Conservation (phyloP, 2,797 vertebrate species). For the Denticeps clupeoides region DNA sequence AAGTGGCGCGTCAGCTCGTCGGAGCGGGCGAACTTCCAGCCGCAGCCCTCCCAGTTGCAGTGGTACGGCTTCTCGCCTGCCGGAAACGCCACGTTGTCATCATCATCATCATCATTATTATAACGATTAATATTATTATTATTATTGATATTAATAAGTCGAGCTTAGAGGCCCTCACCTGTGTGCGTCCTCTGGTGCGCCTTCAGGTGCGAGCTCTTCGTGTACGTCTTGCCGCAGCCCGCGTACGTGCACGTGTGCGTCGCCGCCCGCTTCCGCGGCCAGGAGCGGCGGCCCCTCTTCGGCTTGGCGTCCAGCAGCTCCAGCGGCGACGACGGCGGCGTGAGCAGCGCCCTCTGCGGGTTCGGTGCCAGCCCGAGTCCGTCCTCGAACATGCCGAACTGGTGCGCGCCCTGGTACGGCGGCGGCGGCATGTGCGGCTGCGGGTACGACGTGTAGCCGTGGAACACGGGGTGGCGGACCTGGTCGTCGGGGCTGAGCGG, state of each 20-base stretch:
- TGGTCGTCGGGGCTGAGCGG: constrained; percentile 78
- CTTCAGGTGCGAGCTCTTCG: constrained; percentile 96
- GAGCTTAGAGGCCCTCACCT: too few species aligned
- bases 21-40: constrained; percentile 97
- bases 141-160: too few species aligned
- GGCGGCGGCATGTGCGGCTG: constrained; percentile 57
- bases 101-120: too few species aligned
- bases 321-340: constrained; percentile 87
- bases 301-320: constrained; percentile 88
- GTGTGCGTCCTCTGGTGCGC: constrained; percentile 95
- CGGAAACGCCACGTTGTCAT: too few species aligned
- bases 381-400: constrained; percentile 68
- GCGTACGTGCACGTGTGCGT: constrained; percentile 91
- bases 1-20: constrained; percentile 97
- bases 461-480: too few species aligned
- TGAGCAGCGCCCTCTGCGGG: constrained; percentile 74
- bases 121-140: too few species aligned
- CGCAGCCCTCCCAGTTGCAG: constrained; percentile 97
- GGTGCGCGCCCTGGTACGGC: constrained; percentile 64
- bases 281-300: constrained; percentile 90
- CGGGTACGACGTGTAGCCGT: constrained; percentile 31
- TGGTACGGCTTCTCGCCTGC: constrained; percentile 97
- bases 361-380: constrained; percentile 60
- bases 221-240: constrained; percentile 94
- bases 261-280: constrained; percentile 90